Evolutionary conservation across 2,888 invertebrate species (phyloP).

Genomic region (Ophioninae sp.): DNA sequence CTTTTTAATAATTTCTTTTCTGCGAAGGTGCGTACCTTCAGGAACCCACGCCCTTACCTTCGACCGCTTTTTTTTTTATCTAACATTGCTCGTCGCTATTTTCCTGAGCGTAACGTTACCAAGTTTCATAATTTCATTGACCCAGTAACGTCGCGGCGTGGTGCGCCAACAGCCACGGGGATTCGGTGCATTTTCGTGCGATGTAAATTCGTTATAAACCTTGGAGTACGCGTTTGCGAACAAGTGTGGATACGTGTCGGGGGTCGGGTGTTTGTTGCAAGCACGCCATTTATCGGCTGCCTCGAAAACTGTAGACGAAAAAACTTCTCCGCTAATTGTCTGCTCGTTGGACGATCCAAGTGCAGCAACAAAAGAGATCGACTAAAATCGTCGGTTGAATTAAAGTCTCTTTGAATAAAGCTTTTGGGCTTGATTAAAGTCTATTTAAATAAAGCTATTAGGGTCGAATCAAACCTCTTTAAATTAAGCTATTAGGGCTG

Average conservation of each 20-base stretch:
- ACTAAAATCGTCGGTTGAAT: not conserved
- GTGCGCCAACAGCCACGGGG: constrained; percentile 21
- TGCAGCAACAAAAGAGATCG: not conserved
- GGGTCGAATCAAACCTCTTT: not conserved
- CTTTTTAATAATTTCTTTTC: not conserved
- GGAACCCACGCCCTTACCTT: not conserved
- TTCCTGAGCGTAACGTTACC: constrained; percentile 4
- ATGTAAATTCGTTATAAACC: constrained; percentile 46
- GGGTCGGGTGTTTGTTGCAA: not conserved
- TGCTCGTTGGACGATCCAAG: not conserved
- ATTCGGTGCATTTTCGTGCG: constrained; percentile 45
- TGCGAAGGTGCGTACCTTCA: not conserved
- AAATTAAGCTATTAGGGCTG: no score
- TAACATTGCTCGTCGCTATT: not conserved
- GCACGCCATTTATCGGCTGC: not conserved
- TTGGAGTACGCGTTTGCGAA: not conserved
- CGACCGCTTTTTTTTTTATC: not conserved
- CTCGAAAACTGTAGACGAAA: not conserved
- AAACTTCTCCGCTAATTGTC: not conserved
- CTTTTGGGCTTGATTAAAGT: no score
- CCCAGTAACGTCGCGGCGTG: constrained; percentile 26
- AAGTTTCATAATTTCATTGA: constrained; percentile 47
- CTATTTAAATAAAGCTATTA: no score
- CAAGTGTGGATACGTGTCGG: not conserved
- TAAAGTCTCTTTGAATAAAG: not conserved